Evolutionary conservation across 2,888 invertebrate genomes (phyloP).

Genomic region (Galeruca laticollis): DNA sequence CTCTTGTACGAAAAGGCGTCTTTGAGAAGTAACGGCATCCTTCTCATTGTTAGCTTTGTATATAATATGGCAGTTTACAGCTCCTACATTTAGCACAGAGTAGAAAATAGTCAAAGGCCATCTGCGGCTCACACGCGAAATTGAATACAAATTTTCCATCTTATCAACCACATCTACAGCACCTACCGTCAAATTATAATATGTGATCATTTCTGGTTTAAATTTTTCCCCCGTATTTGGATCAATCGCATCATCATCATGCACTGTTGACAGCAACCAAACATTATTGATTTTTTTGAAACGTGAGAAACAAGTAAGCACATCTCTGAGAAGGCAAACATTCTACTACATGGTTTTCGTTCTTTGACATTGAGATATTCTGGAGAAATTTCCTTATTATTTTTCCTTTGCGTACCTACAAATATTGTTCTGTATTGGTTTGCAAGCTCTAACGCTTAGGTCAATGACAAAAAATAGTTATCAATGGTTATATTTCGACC

Average conservation of each 20-base stretch:
- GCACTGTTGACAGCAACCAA: constrained; percentile 9
- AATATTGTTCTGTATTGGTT: not conserved
- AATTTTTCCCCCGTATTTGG: constrained; percentile 3
- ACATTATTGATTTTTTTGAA: constrained; percentile 7
- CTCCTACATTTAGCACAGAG: constrained; percentile 15
- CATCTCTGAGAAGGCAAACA: constrained; percentile 12
- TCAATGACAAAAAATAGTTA: constrained; percentile 5
- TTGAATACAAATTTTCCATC: not conserved
- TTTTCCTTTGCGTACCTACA: constrained; percentile 9
- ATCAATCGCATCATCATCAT: constrained; percentile 16
- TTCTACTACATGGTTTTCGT: constrained; percentile 1
- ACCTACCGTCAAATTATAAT: constrained; percentile 11
- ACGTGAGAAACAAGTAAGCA: constrained; percentile 12
- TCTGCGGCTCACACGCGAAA: constrained; percentile 15
- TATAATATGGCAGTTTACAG: constrained; percentile 6
- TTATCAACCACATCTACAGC: not conserved
- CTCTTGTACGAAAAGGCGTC: constrained; percentile 8
- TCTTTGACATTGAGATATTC: constrained; percentile 7
- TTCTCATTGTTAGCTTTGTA: constrained; percentile 16
- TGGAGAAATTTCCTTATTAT: constrained; percentile 1
- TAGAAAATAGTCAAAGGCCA: constrained; percentile 21
- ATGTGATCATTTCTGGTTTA: constrained; percentile 15
- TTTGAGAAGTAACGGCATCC: constrained; percentile 1
- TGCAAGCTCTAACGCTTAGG: not conserved
- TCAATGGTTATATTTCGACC: constrained; percentile 13